phyloP scores from a whole-genome alignment of 1,140 invertebrate genomes.

The Aricia agestis region DNA sequence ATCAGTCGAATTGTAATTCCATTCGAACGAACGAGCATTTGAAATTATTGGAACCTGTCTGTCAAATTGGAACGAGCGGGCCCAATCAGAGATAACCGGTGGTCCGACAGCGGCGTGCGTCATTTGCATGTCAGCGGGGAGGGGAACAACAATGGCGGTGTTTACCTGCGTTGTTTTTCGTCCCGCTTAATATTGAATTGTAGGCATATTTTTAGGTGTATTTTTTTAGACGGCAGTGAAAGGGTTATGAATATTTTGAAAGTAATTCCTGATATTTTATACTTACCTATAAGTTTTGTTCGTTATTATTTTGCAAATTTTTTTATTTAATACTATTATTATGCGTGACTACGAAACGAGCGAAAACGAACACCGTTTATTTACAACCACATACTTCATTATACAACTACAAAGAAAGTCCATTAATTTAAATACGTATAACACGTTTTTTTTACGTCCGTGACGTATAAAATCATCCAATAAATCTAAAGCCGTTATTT shows the following conservation, averaged over 20 bases:
- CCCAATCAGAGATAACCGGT: slow-evolving; percentile 69
- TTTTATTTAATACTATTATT: too few relatives aligned
- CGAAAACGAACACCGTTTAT: too few relatives aligned
- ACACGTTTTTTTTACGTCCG: too few relatives aligned
- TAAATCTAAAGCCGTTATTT: too few relatives aligned
- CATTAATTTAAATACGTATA: too few relatives aligned
- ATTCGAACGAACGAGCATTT: slow-evolving; percentile 51
- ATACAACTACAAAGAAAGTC: too few relatives aligned
- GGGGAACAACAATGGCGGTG: slow-evolving; percentile 41
- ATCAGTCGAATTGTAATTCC: slow-evolving; percentile 19
- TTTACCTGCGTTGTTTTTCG: slow-evolving; percentile 40
- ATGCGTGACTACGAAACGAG: too few relatives aligned
- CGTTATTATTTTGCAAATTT: too few relatives aligned
- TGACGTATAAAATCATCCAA: too few relatives aligned
- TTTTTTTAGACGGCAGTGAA: neutral
- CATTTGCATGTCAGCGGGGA: slow-evolving; percentile 63
- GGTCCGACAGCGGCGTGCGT: slow-evolving; percentile 53
- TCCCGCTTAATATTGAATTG: neutral
- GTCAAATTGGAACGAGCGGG: slow-evolving; percentile 65
- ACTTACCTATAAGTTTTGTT: too few relatives aligned
- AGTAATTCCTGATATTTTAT: neutral
- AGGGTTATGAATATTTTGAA: neutral
- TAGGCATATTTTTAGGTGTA: neutral
- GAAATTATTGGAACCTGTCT: slow-evolving; percentile 62
- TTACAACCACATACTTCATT: too few relatives aligned